These are phyloP conservation scores for Triplophysa yarkandensis DNA, from an alignment of 2,797 vertebrate genomes.

Conservation along the genomic window DNA sequence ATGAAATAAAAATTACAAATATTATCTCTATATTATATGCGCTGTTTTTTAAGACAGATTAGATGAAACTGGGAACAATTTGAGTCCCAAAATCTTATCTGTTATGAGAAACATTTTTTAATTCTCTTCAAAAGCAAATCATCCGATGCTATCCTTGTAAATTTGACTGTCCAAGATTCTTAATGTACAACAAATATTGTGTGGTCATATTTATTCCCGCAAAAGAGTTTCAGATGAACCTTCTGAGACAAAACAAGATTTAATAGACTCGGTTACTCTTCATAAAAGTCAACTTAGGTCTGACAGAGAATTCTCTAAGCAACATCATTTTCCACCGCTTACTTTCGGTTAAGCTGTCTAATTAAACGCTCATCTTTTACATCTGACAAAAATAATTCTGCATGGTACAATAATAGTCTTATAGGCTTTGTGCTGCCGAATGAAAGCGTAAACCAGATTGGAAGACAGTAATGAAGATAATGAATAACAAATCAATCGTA, in stretches of 20 bases:
- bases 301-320: background rate
- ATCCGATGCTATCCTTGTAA: no score
- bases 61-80: background rate
- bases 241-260: no score
- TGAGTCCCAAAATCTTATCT: no score
- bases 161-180: no score
- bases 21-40: background rate
- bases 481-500: conserved; percentile 32
- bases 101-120: no score
- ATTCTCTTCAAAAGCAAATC: no score
- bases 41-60: background rate
- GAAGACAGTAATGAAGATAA: conserved; percentile 28
- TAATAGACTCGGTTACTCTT: no score
- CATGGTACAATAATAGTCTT: conserved; percentile 9
- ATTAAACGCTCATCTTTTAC: conserved; percentile 14
- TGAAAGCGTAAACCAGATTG: conserved; percentile 26
- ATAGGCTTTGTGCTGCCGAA: background rate
- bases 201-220: no score
- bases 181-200: no score
- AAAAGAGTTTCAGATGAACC: no score
- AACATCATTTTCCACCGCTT: background rate
- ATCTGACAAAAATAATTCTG: conserved; percentile 31
- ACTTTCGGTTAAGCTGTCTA: background rate
- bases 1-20: background rate
- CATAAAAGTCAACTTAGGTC: no score